Evolutionary conservation across 2,113 vertebrate species (phyloP).

Genomic region (Emydura subglobosa): DNA sequence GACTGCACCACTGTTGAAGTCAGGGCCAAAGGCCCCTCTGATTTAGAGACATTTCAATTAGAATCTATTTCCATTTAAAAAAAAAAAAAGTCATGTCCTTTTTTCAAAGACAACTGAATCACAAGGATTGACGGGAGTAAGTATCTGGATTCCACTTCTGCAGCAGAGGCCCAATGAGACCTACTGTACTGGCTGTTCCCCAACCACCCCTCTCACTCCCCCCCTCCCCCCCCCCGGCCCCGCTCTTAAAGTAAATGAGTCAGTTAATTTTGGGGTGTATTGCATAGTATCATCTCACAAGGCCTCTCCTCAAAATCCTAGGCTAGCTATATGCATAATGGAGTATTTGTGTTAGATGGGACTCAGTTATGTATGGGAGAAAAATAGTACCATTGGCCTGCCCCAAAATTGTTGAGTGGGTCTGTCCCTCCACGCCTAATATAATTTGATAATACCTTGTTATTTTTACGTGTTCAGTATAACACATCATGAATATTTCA

Average conservation of each 20-base stretch:
- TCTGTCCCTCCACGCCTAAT: not conserved
- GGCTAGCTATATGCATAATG: not conserved
- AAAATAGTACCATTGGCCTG: not conserved
- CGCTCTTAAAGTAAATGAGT: not conserved
- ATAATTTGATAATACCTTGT: not conserved
- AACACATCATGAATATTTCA: not conserved
- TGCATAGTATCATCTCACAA: not conserved
- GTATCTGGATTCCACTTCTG: not conserved
- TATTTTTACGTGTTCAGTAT: not conserved
- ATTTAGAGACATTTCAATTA: not conserved
- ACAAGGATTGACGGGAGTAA: not conserved
- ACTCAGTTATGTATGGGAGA: too few species aligned
- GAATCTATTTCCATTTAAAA: not conserved
- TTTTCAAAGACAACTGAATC: conserved; percentile 19
- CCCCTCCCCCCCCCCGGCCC: too few species aligned
- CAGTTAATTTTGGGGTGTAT: not conserved
- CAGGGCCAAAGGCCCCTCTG: not conserved
- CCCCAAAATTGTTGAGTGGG: not conserved
- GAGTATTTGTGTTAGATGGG: not conserved
- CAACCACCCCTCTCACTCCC: not conserved
- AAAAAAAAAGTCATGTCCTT: not conserved
- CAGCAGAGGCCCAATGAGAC: not conserved
- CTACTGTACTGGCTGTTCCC: not conserved
- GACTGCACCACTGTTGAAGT: not conserved
- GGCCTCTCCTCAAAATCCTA: not conserved